Percentiles rank a stretch among this genome's conserved stretches.
These are phyloP conservation scores for Oryctolagus cuniculus DNA, from an alignment of 2,113 vertebrate genomes.

Conservation along the genomic window DNA sequence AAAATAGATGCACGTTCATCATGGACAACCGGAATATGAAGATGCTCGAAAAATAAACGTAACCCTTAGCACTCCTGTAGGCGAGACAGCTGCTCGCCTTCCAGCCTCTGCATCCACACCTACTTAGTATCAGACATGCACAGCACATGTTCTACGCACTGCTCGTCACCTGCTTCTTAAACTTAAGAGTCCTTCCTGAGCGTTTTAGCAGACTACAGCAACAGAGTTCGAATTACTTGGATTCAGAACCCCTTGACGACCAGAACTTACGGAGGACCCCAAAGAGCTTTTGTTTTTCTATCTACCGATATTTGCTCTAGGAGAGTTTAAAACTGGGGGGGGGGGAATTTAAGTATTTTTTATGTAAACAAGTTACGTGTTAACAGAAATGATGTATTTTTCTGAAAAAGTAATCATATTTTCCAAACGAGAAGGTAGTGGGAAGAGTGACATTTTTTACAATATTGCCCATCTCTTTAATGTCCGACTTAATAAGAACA, in stretches of 20 bases:
- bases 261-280: conserved; percentile 17
- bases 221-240: conserved; percentile 20
- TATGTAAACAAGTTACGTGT: background rate
- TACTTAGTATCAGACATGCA: background rate
- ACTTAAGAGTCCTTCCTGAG: background rate
- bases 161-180: background rate
- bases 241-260: conserved; percentile 7
- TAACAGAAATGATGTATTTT: background rate
- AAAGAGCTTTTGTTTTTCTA: conserved; percentile 14
- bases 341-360: background rate
- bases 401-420: conserved; percentile 3
- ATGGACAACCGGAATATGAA: conserved; percentile 37
- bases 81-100: background rate
- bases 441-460: background rate
- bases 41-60: background rate
- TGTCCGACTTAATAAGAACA: background rate
- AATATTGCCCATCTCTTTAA: background rate
- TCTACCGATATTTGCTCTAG: background rate
- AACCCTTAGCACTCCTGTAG: background rate
- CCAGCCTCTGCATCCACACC: background rate
- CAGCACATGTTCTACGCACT: background rate
- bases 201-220: conserved; percentile 28
- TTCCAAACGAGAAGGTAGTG: conserved; percentile 9
- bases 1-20: conserved; percentile 1
- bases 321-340: conserved; percentile 38